Base-by-base conservation (phyloP, 2,113 vertebrate species). In the Chlorocebus sabaeus region DNA sequence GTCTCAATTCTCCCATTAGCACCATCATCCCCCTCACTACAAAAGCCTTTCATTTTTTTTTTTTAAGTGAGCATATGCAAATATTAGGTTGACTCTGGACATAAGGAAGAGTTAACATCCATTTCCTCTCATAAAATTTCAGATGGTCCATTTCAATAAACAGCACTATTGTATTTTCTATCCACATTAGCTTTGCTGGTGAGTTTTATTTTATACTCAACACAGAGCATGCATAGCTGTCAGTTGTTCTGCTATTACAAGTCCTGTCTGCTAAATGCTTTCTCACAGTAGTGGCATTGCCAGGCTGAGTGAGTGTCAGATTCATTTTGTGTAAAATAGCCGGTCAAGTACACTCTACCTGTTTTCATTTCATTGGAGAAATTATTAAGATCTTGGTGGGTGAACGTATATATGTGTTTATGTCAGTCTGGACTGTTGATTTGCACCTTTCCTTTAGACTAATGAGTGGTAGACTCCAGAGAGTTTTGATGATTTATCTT, bases 241-340 rank as follows among this genome's bases (percentile, higher is more conserved):
- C 83, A 80, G 32, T 50, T 50, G 76, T 80, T 73, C 57, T 97
- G 81, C 72, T 64, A 38, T 90, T 87, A 57, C 45, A 70, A 90
- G 30, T 73, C 61, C 68, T 81, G 50, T 64, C 80, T 96, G 91
- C 68, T 95, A 89, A 92, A 73, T 90, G 83, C 64, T 95, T 93
- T 82, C 55, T 91, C 72, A 59, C 61, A 75, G 89, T 88, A 93
- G 75, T 89, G 89, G 30, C 86, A 35, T 86, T 93, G 73, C 83
- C 94, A 94, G 50, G 23, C 73, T 95, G 70, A 97, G 57, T 94
- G 89, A 97, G 96, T 92, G 94, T 95, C 93, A 95, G 79, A 85
- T 95, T 88, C 79, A 90, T 93, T 95, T 96, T 94, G 86, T 73
- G 38, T 40, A 90, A 97, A 95, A 95, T 78, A 96, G 52, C 52